A percentile compares a stretch with the other conserved stretches of the same genome.
These are phyloP conservation scores for Pherbina coryleti DNA, from an alignment of 2,888 invertebrate genomes.

Conservation along the genomic window DNA sequence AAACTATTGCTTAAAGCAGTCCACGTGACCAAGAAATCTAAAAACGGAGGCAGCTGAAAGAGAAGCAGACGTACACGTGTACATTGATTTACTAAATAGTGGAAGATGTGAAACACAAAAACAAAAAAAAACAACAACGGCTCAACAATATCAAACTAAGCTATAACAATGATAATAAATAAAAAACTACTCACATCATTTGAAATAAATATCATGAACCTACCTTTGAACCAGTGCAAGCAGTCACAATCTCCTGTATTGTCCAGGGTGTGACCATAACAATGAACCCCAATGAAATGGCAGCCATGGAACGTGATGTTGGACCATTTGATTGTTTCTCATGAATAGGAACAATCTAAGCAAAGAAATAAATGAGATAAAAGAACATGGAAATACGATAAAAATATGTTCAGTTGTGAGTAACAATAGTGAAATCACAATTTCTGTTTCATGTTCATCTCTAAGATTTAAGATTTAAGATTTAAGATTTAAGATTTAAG, in stretches of 20 bases:
- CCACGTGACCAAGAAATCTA: conserved; percentile 90
- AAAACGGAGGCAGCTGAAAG: conserved; percentile 79
- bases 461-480: too few species aligned
- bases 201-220: conserved; percentile 42
- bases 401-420: neutral
- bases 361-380: neutral
- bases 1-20: conserved; percentile 88
- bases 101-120: neutral
- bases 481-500: too few species aligned
- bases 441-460: neutral
- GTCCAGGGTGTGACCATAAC: conserved; percentile 93
- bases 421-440: neutral
- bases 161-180: neutral
- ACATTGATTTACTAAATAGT: neutral
- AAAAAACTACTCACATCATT: neutral
- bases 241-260: conserved; percentile 90
- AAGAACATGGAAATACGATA: neutral
- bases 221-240: conserved; percentile 88
- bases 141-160: neutral
- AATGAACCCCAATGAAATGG: conserved; percentile 91
- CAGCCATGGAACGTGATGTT: conserved; percentile 90
- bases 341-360: conserved; percentile 68
- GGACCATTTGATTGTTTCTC: conserved; percentile 77
- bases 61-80: neutral
- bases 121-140: neutral